phyloP scores from a whole-genome alignment of 2,113 vertebrate genomes.

The Apodemus speciosus region DNA sequence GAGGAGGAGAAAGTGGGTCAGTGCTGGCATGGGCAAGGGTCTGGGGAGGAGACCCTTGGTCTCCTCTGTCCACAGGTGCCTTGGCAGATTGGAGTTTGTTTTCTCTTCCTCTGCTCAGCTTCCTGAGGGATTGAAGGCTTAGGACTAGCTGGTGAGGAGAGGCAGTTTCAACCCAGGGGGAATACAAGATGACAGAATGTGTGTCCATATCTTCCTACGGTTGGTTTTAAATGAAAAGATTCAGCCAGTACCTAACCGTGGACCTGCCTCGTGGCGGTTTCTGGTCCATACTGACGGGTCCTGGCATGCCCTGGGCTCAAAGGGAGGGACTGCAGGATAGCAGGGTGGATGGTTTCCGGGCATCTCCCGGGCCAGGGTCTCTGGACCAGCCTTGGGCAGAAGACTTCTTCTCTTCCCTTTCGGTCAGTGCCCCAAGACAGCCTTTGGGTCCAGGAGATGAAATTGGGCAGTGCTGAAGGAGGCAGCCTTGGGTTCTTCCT shows the following conservation, averaged over 20 bases:
- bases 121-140: constrained; percentile 7
- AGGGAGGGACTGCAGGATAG: neutral
- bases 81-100: neutral
- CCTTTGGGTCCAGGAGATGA: neutral
- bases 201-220: constrained; percentile 33
- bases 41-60: constrained; percentile 6
- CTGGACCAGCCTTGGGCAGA: neutral
- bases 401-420: neutral
- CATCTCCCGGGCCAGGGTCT: neutral
- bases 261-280: neutral
- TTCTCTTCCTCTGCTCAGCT: neutral
- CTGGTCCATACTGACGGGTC: neutral
- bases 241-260: neutral
- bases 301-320: neutral
- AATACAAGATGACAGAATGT: constrained; percentile 10
- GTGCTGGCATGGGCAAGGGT: neutral
- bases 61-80: neutral
- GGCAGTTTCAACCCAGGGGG: constrained; percentile 24
- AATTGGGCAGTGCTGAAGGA: neutral
- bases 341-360: neutral
- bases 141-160: neutral
- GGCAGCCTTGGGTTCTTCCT: neutral
- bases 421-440: neutral
- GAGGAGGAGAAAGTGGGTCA: constrained; percentile 67
- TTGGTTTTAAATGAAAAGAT: constrained; percentile 44